Base-by-base conservation (phyloP, 2,888 invertebrate genomes). In the Polyommatus icarus region DNA sequence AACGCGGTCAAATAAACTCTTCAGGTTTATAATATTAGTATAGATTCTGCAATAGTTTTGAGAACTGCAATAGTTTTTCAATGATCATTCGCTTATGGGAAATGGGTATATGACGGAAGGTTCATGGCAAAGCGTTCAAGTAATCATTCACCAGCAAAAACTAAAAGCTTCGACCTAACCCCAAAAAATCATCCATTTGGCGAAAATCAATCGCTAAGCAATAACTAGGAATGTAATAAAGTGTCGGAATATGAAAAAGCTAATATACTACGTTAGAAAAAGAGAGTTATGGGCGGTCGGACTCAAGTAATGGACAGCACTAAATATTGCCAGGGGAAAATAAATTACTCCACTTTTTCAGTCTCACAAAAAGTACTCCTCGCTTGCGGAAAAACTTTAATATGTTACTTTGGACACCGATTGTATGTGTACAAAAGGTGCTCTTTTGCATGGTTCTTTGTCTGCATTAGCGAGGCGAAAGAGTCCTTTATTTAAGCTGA, bases 291-390 rank as follows among this genome's bases (percentile, higher is more conserved):
- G 92, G 90, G 89, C 91, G 93, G 93, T 92, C 93, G 92, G 92
- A 92, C 93, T 92, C 88, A 89, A 89, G 93, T 93, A 93, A 93
- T 93, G 93, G 93, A 92, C 93, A 93, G 91, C 93, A 92, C 93
- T 93, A 93, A 93, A 93, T 93, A 93, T 93, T 92, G 91, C 90
- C 89, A 86, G 91, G 91, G 91, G 92, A 91, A 92, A 92, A 93
- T 93, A 93, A 93, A 93, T 93, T 92, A 92, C 91, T 84, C 85
- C 89, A 87, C 90, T 92, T 93, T 93, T 93, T 93, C 93, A 92
- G 89, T 84, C 83, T 87, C 88, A 90, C 91, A 92, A 93, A 93
- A 92, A 93, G 89, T 85, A 86, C 86, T 89, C 89, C 90, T 90
- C 90, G 91, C 90, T 91, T 89, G 87, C 80, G 86, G 88, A 90